Evolutionary conservation across 2,797 vertebrate species (phyloP), one percentile per base, ranked within the genome.

Genomic region (Danionella dracula): DNA sequence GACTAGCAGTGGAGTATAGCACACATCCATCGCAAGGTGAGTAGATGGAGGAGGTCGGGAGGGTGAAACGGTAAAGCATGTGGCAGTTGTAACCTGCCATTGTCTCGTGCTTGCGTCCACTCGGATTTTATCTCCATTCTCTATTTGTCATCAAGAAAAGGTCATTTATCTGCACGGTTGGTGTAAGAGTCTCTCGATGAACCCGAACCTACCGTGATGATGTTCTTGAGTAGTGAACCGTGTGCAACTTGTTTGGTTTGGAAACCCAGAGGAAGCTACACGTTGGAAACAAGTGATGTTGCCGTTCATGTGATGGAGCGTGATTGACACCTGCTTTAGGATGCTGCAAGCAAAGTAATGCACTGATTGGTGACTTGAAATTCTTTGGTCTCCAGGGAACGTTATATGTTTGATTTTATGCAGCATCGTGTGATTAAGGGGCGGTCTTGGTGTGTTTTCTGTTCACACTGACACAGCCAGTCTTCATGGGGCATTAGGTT

Each of bases 21-120:
- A 31, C 71, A 31, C 71, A 78, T 74, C 76, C 70, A 66, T 78
- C 71, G 46, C 79, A 56, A 80, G 86, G 89, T 91, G 74, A 89
- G 88, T 85, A 63, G 23, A 21, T 35, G 57, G 48, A 64, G 31
- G 56, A 66, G 63, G 56, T 51, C 45, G 71, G 40, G 71, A 32
- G 45, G 40, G 51, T 53, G 66, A 29, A 49, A 63, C 19, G 45
- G 49, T 63, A 71, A 70, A 66, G 71, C 54, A 54, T 51, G 56
- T 64, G 59, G 65, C 51, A 40, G 72, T 42, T 64, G 66, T 41
- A 69, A 48, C 54, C 66, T 67, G 84, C 88, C 81, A 88, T 90
- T 90, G 88, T 90, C 85, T 89, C 77, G 77, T 80, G 74, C 82
- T 44, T 62, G 74, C 82, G 49, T 62, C 40, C 53, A 23, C 31